phyloP scores from a whole-genome alignment of 2,797 vertebrate species.

The Rhabdophis nuchalis region DNA sequence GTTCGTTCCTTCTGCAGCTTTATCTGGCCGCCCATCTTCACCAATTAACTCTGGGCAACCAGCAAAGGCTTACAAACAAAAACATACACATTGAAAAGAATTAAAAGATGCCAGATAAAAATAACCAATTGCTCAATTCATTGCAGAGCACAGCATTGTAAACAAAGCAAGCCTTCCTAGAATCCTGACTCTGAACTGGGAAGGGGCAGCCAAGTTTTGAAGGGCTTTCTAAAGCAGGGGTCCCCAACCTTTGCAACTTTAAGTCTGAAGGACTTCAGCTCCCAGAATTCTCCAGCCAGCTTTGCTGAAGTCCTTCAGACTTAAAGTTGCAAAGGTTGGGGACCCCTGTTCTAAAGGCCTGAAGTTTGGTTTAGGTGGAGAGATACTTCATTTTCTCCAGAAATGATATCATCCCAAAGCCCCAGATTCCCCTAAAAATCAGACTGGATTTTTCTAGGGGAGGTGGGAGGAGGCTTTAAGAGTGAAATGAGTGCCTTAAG shows the following conservation, averaged over 20 bases:
- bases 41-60: neutral
- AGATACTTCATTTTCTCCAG: neutral
- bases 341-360: neutral
- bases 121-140: neutral
- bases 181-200: neutral
- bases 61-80: neutral
- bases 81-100: neutral
- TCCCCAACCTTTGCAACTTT: no score
- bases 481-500: neutral
- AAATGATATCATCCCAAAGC: neutral
- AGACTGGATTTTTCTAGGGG: neutral
- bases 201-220: neutral
- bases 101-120: neutral
- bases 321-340: no score
- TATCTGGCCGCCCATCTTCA: neutral
- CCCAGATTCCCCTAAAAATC: neutral
- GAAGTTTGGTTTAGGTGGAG: neutral
- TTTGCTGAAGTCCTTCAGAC: no score
- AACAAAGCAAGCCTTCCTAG: neutral
- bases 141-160: neutral
- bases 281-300: no score
- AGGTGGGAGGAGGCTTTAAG: neutral
- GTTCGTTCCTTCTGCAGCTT: neutral
- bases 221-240: neutral
- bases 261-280: no score